phyloP scores from a whole-genome alignment of 2,113 vertebrate genomes.

The Chloroceryle aenea region DNA sequence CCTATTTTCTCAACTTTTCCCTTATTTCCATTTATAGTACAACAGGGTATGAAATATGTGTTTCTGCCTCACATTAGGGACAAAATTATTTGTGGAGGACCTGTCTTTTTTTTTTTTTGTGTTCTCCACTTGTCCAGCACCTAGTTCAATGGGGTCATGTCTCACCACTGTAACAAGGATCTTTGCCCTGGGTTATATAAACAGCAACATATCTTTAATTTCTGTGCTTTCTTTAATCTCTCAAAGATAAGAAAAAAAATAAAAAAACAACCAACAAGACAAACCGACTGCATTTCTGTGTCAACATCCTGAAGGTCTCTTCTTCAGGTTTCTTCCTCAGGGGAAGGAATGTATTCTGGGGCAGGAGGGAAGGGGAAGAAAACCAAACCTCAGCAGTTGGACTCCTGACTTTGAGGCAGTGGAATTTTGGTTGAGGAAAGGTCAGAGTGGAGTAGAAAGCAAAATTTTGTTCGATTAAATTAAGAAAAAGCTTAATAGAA shows the following conservation, averaged over 20 bases:
- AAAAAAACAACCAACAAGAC: too few species aligned
- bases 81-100: neutral
- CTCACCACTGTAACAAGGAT: neutral
- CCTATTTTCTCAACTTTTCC: neutral
- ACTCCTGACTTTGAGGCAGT: neutral
- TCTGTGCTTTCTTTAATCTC: neutral
- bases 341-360: neutral
- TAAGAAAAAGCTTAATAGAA: neutral
- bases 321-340: neutral
- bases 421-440: neutral
- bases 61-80: neutral
- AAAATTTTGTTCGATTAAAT: neutral
- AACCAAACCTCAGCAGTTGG: neutral
- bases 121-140: neutral
- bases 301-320: neutral
- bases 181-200: neutral
- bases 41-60: neutral
- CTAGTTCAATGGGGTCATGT: neutral
- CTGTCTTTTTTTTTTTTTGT: neutral
- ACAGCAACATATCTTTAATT: neutral
- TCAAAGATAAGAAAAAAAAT: neutral
- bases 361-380: neutral
- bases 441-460: neutral
- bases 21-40: neutral
- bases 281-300: neutral